Base-by-base conservation (phyloP, 2,888 invertebrate species). In the Lepidonotus clava region DNA sequence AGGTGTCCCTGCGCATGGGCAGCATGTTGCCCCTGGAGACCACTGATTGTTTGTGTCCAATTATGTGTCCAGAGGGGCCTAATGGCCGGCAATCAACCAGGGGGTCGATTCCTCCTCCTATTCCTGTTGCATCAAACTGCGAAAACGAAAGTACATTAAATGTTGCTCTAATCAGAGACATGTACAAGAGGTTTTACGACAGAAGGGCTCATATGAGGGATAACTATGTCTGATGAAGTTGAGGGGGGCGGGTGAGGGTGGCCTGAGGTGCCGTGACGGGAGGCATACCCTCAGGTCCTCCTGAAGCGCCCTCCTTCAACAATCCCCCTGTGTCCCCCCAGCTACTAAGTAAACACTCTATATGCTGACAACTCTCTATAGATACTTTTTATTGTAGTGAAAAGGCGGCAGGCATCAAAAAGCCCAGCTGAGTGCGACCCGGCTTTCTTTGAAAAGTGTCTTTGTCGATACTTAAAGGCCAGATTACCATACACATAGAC, bases 401-500 rank as follows among this genome's bases (percentile, higher is more conserved):
- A 71, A 71, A 18, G 71, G 8, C 38, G 36, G 71, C 71, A 6
- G 21, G 71, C 71, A 71, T 36, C 71, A 71, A 34, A 71, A 34
- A 71, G 36, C 8, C 71, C 34, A 34, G 38, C 71, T 61, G 71
- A 71, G 71, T 71, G 36, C 71, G 14, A 5, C 34, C 71, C 38
- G 71, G 71, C 38, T 71, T 71, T 71, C 71, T 36, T 71, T 38
- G 71, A 38, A 21, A 14, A 18, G 1, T 38, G 34, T 38, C 71
- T 32, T 71, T 36, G 71, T 71, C 34, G 36, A 71, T 38, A 71
- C 71, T 34, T 71, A 71, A 71, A 38, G 71, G 36, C 36, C 34
- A 71, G 71, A 71, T 71, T 71, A 71, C 34, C 71, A 71, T 71
- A 34, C 38, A 34, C 38, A 71, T 38, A 71, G 34, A 71, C 36